A percentile compares a stretch with the other conserved stretches of the same genome.
These are phyloP conservation scores for Lycia hirtaria DNA, from an alignment of 2,888 invertebrate genomes.

Conservation along the genomic window DNA sequence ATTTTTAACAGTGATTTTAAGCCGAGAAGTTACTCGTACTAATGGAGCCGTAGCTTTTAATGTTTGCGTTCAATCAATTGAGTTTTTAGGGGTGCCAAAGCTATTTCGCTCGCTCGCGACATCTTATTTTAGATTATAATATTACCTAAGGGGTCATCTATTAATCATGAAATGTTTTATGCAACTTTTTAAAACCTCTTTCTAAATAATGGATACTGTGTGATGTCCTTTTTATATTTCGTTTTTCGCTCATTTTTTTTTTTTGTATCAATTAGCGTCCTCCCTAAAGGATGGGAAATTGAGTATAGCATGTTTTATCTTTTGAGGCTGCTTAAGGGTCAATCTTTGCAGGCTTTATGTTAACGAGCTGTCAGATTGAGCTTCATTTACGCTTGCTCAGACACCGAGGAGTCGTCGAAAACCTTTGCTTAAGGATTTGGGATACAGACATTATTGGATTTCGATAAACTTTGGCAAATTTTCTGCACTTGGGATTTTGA, in stretches of 20 bases:
- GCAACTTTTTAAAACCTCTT: background rate
- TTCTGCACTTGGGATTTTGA: background rate
- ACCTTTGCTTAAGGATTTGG: background rate
- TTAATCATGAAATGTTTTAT: background rate
- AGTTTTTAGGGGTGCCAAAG: background rate
- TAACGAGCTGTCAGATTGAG: slow-evolving; percentile 22
- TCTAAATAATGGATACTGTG: too few species aligned
- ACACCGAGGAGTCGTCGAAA: background rate
- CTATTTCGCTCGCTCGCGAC: too few species aligned
- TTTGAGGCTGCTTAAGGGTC: slow-evolving; percentile 15
- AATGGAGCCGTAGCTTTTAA: slow-evolving; percentile 44
- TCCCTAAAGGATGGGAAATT: slow-evolving; percentile 17
- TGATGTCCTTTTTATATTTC: too few species aligned
- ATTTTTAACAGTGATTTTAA: slow-evolving; percentile 36
- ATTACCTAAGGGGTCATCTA: background rate
- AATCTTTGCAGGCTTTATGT: slow-evolving; percentile 20
- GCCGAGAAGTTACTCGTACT: slow-evolving; percentile 26
- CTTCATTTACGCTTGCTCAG: slow-evolving; percentile 12
- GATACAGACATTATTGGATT: background rate
- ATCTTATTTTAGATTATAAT: too few species aligned
- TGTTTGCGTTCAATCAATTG: slow-evolving; percentile 34
- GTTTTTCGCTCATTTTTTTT: background rate
- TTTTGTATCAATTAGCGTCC: background rate
- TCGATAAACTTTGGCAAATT: background rate
- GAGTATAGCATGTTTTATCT: slow-evolving; percentile 22